These are phyloP conservation scores for Cephus sareptanus DNA, from an alignment of 2,888 invertebrate genomes.

Conservation along the genomic window DNA sequence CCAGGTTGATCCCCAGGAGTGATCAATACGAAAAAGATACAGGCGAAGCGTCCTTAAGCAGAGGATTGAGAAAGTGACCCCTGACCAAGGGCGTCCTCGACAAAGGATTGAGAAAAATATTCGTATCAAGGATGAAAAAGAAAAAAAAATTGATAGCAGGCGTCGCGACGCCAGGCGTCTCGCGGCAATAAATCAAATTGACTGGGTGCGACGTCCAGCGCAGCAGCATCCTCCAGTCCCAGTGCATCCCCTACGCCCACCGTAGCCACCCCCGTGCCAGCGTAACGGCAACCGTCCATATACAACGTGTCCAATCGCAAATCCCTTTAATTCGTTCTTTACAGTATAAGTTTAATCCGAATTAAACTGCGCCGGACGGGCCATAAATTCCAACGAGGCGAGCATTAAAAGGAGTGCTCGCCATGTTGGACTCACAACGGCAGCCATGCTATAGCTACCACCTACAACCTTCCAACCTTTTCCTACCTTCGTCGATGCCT, in stretches of 20 bases:
- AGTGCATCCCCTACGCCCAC: slow-evolving; percentile 21
- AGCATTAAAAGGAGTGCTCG: slow-evolving; percentile 45
- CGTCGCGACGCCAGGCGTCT: slow-evolving; percentile 3
- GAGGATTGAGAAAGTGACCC: background rate
- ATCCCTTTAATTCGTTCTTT: slow-evolving; percentile 62
- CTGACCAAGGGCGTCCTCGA: background rate
- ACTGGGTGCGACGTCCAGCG: slow-evolving; percentile 55
- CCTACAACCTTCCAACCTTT: slow-evolving; percentile 4
- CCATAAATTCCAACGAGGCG: slow-evolving; percentile 53
- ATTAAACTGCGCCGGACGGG: slow-evolving; percentile 57
- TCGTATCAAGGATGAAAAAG: background rate
- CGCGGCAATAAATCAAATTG: slow-evolving; percentile 59
- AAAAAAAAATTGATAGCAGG: background rate
- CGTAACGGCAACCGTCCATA: slow-evolving; percentile 50
- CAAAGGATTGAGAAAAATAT: background rate
- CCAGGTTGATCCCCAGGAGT: background rate
- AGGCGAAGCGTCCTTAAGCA: background rate
- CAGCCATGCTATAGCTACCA: background rate
- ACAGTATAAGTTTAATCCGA: slow-evolving; percentile 58
- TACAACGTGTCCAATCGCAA: slow-evolving; percentile 61
- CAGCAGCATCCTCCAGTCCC: slow-evolving; percentile 42
- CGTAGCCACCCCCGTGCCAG: slow-evolving; percentile 35
- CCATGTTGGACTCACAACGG: background rate
- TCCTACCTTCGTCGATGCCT: background rate
- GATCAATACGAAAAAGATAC: background rate